Percentiles rank a stretch among this genome's conserved stretches.
phyloP scores from a whole-genome alignment of 1,140 invertebrate genomes.

The Bombyx mori region DNA sequence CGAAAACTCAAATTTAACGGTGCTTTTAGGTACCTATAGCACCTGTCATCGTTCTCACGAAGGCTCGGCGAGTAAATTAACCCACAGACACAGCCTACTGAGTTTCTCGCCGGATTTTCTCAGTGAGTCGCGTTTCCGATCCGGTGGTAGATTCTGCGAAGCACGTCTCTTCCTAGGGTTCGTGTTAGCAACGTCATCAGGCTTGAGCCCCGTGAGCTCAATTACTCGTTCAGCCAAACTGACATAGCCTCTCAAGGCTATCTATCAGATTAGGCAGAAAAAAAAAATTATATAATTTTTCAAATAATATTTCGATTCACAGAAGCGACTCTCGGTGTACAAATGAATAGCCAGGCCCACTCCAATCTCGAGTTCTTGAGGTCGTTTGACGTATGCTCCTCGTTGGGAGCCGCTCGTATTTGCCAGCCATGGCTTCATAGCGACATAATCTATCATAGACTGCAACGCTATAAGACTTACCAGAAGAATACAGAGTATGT shows the following conservation, averaged over 20 bases:
- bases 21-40: no score
- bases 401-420: constrained; percentile 8
- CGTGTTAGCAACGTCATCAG: no score
- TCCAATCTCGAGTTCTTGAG: constrained; percentile 9
- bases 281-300: not conserved
- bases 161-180: no score
- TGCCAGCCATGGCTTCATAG: constrained; percentile 14
- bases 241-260: not conserved
- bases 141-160: no score
- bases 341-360: constrained; percentile 9
- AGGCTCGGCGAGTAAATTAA: no score
- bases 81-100: no score
- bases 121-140: no score
- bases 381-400: constrained; percentile 15
- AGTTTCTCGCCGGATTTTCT: no score
- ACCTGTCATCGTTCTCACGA: no score
- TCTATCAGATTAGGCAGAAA: not conserved
- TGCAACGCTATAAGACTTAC: constrained; percentile 2
- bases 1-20: no score
- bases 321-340: constrained; percentile 20
- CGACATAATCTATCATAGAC: not conserved
- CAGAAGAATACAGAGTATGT: constrained; percentile 4
- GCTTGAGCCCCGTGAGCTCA: no score
- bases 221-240: not conserved
- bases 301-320: not conserved